Base-by-base conservation (phyloP, 2,888 invertebrate species). In the Eupithecia subfuscata region DNA sequence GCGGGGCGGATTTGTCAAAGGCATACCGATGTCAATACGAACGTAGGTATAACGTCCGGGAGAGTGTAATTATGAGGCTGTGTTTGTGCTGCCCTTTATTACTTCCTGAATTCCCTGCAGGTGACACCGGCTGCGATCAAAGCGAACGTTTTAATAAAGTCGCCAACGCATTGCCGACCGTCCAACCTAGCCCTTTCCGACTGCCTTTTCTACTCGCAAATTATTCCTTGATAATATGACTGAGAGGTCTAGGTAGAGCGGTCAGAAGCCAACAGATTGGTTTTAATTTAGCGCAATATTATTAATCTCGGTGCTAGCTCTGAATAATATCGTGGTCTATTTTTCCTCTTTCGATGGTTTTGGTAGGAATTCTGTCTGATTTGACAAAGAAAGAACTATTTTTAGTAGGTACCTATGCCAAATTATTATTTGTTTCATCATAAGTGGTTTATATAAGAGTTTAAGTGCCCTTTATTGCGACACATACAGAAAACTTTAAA, bases 121-220 rank as follows among this genome's bases (percentile, higher is more conserved):
- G 92, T 93, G 94, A 93, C 94, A 89, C 87, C 84, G 86, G 84
- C 84, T 81, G 81, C 89, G 91, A 93, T 94, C 94, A 94, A 93
- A 93, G 92, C 87, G 91, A 92, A 89, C 88, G 91, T 89, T 92
- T 93, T 92, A 92, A 93, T 93, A 92, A 91, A 91, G 88, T 88
- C 84, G 79, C 82, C 86, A 85, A 83, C 84, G 83, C 85, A 87
- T 84, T 78, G 67, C 77, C 75, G 74, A 60, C 77, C 71, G 52
- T 40, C 72, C 56, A 75, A 75, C 78, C 56, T 65, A 69, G 82
- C 79, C 72, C 80, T 76, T 73, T 74, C 69, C 64, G 52, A 72
- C 67, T 37, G 37, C 60, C 60, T 65, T 64, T 71, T 71, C 75
- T 69, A 64, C 67, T 75, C 37, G 69, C 52, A 70, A 76, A 78